phyloP scores from a whole-genome alignment of 2,888 invertebrate genomes.

The Athalia circularis region DNA sequence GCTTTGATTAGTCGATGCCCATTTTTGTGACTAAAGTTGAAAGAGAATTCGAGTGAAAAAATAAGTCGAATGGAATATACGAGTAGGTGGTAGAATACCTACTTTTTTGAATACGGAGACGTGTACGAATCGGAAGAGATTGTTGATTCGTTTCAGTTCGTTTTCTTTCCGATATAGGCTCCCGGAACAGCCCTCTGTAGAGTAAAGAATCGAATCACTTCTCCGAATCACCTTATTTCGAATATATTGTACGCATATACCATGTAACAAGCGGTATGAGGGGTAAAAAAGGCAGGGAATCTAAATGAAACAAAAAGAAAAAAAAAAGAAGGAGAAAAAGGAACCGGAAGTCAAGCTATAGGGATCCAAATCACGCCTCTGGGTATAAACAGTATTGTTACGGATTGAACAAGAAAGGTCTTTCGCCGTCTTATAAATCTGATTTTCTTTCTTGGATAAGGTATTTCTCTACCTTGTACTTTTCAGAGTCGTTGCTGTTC shows the following conservation, averaged over 20 bases:
- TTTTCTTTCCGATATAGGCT: not conserved
- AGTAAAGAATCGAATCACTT: not conserved
- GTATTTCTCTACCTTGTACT: no score
- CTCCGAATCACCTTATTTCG: not conserved
- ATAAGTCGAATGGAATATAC: not conserved
- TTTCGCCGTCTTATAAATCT: not conserved
- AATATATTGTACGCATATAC: conserved; percentile 7
- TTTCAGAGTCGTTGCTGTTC: no score
- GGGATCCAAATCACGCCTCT: conserved; percentile 17
- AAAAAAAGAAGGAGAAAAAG: not conserved
- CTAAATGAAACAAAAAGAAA: not conserved
- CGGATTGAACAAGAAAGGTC: conserved; percentile 8
- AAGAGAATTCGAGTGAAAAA: not conserved
- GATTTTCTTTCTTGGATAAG: not conserved
- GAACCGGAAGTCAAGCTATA: conserved; percentile 20
- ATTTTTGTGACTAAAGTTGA: not conserved
- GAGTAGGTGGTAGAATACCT: not conserved
- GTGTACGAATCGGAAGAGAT: not conserved
- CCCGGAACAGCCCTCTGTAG: not conserved
- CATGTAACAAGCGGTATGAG: no score
- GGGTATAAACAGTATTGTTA: no score
- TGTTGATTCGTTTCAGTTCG: conserved; percentile 10
- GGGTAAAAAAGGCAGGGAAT: not conserved
- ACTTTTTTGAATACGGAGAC: conserved; percentile 12
- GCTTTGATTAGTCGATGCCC: conserved; percentile 29